phyloP scores from a whole-genome alignment of 1,140 invertebrate genomes.

The Sminthurides bifidus region DNA sequence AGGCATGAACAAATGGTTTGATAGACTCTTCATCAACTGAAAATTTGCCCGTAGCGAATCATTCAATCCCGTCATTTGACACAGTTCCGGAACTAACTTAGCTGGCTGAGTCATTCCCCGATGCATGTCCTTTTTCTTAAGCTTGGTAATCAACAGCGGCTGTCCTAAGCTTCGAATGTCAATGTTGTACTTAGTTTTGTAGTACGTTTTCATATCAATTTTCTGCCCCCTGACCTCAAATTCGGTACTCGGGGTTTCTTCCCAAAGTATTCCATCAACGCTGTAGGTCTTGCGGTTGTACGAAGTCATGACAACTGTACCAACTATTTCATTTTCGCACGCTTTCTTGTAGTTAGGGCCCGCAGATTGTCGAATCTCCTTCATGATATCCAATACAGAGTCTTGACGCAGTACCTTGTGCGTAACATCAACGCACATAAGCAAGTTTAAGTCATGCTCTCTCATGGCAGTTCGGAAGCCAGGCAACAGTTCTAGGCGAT shows the following conservation, averaged over 20 bases:
- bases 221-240: background rate
- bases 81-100: constrained; percentile 36
- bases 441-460: constrained; percentile 56
- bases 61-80: constrained; percentile 37
- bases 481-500: constrained; percentile 56
- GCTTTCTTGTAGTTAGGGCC: background rate
- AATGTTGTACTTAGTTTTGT: background rate
- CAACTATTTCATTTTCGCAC: background rate
- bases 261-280: constrained; percentile 7
- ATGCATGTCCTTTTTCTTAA: constrained; percentile 10
- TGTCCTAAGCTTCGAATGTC: background rate
- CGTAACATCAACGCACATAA: constrained; percentile 46
- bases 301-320: constrained; percentile 15
- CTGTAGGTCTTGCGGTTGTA: constrained; percentile 22
- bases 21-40: constrained; percentile 33
- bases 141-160: constrained; percentile 13
- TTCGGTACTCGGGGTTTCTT: background rate
- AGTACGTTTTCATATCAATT: constrained; percentile 10
- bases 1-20: constrained; percentile 36
- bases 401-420: constrained; percentile 55
- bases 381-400: constrained; percentile 42
- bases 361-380: background rate
- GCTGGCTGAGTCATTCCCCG: constrained; percentile 1
- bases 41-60: constrained; percentile 32
- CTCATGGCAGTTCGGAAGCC: constrained; percentile 63